Evolutionary conservation across 2,888 invertebrate genomes (phyloP).

Genomic region (Hyposoter didymator): DNA sequence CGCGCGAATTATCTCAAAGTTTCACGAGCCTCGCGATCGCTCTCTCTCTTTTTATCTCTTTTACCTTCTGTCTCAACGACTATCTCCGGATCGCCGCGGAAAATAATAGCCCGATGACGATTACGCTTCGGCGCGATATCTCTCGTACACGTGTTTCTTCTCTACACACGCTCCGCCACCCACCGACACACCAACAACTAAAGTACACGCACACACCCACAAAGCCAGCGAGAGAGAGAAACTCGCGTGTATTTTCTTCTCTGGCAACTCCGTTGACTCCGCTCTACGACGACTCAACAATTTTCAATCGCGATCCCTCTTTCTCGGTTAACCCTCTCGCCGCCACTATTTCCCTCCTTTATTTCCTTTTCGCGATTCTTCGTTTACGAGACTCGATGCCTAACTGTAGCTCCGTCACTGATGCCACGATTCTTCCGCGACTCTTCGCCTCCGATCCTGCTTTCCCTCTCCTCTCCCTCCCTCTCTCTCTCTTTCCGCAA

Average conservation of each 20-base stretch:
- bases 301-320: conserved; percentile 24
- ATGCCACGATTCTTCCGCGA: conserved; percentile 50
- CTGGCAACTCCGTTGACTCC: conserved; percentile 49
- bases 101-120: conserved; percentile 2
- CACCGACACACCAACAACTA: neutral
- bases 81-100: neutral
- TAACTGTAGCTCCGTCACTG: conserved; percentile 40
- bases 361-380: conserved; percentile 42
- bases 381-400: conserved; percentile 44
- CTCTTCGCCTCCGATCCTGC: conserved; percentile 22
- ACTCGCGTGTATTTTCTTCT: conserved; percentile 29
- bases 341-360: conserved; percentile 26
- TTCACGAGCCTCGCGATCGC: neutral
- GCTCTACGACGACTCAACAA: conserved; percentile 29
- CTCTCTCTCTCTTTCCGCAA: conserved; percentile 51
- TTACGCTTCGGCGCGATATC: conserved; percentile 12
- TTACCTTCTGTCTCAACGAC: neutral
- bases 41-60: neutral
- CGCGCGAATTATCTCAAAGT: neutral
- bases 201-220: conserved; percentile 17
- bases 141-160: conserved; percentile 23
- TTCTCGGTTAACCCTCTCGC: conserved; percentile 30
- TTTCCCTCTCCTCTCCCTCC: conserved; percentile 46
- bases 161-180: conserved; percentile 13
- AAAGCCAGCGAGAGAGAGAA: conserved; percentile 3